phyloP scores from a whole-genome alignment of 1,140 invertebrate species.

The Cydia fagiglandana region DNA sequence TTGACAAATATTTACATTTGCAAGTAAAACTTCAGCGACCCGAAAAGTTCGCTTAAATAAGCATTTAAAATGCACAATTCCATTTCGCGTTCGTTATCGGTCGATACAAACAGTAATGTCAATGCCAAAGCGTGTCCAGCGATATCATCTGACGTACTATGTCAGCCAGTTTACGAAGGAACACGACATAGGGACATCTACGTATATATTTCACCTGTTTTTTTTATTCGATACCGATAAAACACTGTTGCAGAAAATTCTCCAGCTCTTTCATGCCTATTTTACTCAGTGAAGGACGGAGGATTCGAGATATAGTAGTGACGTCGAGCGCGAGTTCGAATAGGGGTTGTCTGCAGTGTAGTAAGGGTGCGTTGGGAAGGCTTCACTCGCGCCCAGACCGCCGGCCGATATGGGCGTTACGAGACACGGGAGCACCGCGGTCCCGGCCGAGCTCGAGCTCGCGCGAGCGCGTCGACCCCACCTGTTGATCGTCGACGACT shows the following conservation, averaged over 20 bases:
- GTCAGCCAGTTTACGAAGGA: slow-evolving; percentile 6
- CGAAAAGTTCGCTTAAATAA: slow-evolving; percentile 10
- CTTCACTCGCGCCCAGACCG: slow-evolving; percentile 68
- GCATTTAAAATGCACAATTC: slow-evolving; percentile 28
- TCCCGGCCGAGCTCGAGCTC: slow-evolving; percentile 62
- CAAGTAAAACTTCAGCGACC: not conserved
- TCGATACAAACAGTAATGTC: slow-evolving; percentile 27
- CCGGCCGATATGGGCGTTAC: slow-evolving; percentile 68
- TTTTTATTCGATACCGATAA: not conserved
- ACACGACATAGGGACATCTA: not conserved
- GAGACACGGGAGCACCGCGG: slow-evolving; percentile 58
- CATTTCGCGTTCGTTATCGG: slow-evolving; percentile 22
- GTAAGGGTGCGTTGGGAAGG: slow-evolving; percentile 30
- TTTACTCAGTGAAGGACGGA: not conserved
- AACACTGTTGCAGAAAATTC: not conserved
- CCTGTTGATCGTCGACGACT: slow-evolving; percentile 75
- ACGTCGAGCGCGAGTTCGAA: not conserved
- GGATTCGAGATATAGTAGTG: not conserved
- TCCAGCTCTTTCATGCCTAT: not conserved
- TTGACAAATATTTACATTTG: not conserved
- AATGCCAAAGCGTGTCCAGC: slow-evolving; percentile 21
- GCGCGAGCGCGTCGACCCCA: slow-evolving; percentile 61
- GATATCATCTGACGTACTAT: slow-evolving; percentile 29
- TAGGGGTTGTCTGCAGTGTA: slow-evolving; percentile 29
- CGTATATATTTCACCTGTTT: slow-evolving; percentile 14